Conservation (phyloP, 2,797 vertebrate species). For the Gallinago stenura region DNA sequence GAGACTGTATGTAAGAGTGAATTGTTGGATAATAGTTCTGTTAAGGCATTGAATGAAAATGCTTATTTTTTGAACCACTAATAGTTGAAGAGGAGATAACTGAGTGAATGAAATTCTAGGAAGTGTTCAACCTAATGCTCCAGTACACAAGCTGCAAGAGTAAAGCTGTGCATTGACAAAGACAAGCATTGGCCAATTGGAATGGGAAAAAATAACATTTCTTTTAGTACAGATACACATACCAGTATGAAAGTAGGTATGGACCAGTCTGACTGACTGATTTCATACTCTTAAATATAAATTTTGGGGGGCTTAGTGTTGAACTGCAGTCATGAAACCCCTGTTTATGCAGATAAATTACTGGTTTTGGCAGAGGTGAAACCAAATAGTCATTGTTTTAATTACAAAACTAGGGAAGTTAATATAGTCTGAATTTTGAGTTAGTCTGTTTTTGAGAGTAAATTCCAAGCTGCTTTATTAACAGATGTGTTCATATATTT, state of each 20-base stretch:
- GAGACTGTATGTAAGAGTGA: background rate
- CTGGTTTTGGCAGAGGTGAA: background rate
- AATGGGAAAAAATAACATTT: background rate
- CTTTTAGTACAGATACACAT: background rate
- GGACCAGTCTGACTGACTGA: background rate
- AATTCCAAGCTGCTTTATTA: background rate
- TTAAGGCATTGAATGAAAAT: background rate
- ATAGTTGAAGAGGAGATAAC: background rate
- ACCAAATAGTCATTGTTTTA: background rate
- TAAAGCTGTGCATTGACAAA: background rate
- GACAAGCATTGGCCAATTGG: background rate
- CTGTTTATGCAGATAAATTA: background rate
- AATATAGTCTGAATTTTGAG: background rate
- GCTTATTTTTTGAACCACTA: background rate
- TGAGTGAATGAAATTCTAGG: background rate
- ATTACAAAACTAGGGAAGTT: background rate
- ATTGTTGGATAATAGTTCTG: background rate
- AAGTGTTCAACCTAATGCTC: background rate
- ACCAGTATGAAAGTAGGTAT: background rate
- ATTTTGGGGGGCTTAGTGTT: background rate
- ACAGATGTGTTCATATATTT: background rate
- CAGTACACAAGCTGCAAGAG: background rate
- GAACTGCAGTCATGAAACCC: background rate
- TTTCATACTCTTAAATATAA: background rate
- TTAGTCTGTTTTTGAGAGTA: background rate